Conservation (phyloP, 2,113 vertebrate genomes). For the Geococcyx californianus region DNA sequence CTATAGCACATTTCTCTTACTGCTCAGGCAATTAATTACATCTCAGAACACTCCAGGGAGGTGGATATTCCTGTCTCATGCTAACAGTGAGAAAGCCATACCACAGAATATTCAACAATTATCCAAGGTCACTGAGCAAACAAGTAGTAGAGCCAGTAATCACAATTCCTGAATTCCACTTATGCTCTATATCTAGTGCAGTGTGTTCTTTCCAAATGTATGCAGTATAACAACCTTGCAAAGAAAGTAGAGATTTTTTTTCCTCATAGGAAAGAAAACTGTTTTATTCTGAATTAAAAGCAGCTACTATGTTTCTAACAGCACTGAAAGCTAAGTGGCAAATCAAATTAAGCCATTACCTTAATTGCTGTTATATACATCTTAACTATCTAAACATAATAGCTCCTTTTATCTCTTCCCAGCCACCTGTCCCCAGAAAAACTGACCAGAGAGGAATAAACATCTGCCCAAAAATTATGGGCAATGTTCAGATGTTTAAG, state of each 20-base stretch:
- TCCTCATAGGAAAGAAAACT: background rate
- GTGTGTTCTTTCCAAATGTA: background rate
- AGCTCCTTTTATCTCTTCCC: background rate
- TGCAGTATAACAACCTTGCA: background rate
- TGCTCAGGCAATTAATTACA: background rate
- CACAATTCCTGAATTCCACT: background rate
- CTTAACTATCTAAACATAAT: background rate
- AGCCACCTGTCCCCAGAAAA: background rate
- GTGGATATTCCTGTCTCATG: background rate
- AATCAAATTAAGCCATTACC: background rate
- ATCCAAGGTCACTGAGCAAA: conserved; percentile 8
- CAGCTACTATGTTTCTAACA: background rate
- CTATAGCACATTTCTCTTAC: background rate
- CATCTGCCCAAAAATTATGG: background rate
- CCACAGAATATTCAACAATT: background rate
- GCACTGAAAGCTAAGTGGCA: background rate
- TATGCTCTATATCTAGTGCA: accelerated
- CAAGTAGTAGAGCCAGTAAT: background rate
- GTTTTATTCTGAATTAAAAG: background rate
- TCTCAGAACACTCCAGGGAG: background rate
- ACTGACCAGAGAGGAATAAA: background rate
- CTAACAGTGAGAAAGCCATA: background rate
- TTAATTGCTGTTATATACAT: background rate
- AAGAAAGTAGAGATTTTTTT: background rate
- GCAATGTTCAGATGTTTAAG: background rate